Conservation (phyloP, 1,140 invertebrate genomes). For the Pteromalus puparum region DNA sequence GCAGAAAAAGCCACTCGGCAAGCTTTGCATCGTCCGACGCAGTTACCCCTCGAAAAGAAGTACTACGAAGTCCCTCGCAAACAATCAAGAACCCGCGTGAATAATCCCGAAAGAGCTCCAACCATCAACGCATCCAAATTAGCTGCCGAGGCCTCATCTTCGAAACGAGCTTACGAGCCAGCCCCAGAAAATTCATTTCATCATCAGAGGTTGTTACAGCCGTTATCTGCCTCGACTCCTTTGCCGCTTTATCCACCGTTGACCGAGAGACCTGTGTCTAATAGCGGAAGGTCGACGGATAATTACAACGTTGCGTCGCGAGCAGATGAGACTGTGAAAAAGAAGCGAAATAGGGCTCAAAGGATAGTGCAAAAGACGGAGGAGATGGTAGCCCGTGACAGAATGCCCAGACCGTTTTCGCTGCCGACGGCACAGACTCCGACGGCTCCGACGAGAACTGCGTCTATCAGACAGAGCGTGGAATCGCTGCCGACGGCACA, state of each 20-base stretch:
- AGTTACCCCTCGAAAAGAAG: background rate
- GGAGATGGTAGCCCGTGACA: background rate
- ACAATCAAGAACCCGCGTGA: background rate
- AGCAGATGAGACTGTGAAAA: background rate
- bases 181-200: background rate
- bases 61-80: constrained; percentile 37
- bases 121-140: background rate
- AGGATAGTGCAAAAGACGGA: background rate
- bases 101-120: background rate
- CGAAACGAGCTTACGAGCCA: background rate
- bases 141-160: background rate
- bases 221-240: background rate
- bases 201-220: background rate
- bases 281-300: background rate
- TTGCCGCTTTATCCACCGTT: background rate
- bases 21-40: background rate
- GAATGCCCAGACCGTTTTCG: constrained; percentile 40
- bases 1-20: constrained; percentile 9
- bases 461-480: background rate
- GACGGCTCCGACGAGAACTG: background rate
- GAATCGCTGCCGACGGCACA: too few relatives aligned
- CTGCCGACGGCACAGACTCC: background rate
- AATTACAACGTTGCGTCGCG: background rate
- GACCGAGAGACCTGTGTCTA: background rate
- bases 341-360: background rate